Evolutionary conservation across 2,113 vertebrate species (phyloP).

Genomic region (Pomatostomus ruficeps): DNA sequence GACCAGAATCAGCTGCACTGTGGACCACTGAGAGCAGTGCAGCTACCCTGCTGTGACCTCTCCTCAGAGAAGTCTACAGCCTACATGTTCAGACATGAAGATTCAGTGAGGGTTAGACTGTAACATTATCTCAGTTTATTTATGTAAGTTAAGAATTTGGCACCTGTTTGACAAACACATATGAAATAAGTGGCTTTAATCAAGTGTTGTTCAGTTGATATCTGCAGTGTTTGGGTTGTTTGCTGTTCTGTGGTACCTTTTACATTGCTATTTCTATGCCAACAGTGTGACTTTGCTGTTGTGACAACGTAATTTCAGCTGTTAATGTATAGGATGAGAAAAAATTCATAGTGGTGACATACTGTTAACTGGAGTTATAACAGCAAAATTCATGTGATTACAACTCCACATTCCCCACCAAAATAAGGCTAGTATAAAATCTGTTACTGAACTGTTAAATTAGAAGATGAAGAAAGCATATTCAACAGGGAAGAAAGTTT

Average conservation of each 20-base stretch:
- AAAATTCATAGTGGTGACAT: neutral
- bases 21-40: neutral
- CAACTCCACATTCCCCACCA: neutral
- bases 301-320: neutral
- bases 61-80: neutral
- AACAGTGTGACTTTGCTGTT: neutral
- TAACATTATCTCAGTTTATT: neutral
- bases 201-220: neutral
- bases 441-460: neutral
- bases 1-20: neutral
- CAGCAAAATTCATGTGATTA: neutral
- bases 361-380: neutral
- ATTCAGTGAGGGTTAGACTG: neutral
- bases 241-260: neutral
- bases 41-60: neutral
- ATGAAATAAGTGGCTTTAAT: neutral
- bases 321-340: neutral
- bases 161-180: neutral
- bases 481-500: neutral
- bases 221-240: neutral
- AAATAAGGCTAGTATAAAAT: neutral
- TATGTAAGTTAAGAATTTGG: neutral
- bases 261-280: neutral
- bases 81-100: neutral
- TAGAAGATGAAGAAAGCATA: neutral